Evolutionary conservation across 2,113 vertebrate species (phyloP).

Genomic region (Meriones unguiculatus): DNA sequence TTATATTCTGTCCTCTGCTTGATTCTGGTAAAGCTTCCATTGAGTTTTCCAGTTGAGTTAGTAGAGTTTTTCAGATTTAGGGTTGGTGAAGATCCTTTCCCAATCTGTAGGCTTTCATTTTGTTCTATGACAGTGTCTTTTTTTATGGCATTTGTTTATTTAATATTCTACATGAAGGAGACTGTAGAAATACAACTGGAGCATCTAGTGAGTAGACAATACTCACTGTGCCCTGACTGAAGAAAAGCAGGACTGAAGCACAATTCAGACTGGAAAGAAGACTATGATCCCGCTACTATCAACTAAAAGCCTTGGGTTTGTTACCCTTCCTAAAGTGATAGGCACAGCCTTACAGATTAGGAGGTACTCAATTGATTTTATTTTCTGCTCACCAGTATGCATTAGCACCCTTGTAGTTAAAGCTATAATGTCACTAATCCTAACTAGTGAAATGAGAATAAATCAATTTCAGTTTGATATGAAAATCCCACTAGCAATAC

Average conservation of each 20-base stretch:
- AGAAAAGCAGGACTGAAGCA: slow-evolving; percentile 45
- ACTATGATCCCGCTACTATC: slow-evolving; percentile 5
- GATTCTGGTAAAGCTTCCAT: no score
- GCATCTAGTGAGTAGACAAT: slow-evolving; percentile 15
- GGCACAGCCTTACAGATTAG: not conserved
- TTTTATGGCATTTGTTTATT: slow-evolving; percentile 76
- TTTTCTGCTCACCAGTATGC: not conserved
- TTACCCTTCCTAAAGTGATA: slow-evolving; percentile 9
- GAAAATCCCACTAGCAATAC: not conserved
- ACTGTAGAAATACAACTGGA: slow-evolving; percentile 70
- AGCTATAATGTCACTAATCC: not conserved
- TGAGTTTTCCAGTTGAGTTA: not conserved
- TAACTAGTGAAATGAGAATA: not conserved
- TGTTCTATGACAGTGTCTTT: no score
- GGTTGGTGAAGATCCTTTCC: no score
- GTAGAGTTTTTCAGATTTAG: no score
- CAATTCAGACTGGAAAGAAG: slow-evolving; percentile 32
- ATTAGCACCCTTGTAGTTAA: not conserved
- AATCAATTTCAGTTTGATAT: not conserved
- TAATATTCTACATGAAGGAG: slow-evolving; percentile 62
- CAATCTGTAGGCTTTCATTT: no score
- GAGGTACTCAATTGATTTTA: not conserved
- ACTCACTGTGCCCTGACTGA: slow-evolving; percentile 26
- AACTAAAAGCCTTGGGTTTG: not conserved
- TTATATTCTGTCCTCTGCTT: not conserved